Base-by-base conservation (phyloP, 2,797 vertebrate species). In the Tangara arthus region DNA sequence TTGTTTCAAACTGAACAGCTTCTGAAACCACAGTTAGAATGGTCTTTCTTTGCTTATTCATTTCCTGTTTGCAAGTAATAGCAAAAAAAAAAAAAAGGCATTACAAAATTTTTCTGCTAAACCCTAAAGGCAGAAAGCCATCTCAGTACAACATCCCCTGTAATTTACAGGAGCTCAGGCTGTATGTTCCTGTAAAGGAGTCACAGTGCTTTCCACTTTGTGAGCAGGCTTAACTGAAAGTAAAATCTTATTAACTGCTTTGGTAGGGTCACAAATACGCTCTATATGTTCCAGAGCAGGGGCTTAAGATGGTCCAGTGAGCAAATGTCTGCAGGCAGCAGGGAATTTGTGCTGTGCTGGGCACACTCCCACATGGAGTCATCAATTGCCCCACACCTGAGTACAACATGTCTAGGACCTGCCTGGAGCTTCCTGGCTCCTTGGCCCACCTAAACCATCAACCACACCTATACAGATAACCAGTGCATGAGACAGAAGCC, bases 1-100 rank as follows among this genome's bases (percentile, higher is more conserved):
- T 97, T 97, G 96, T 97, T 96, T 92, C 85, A 89, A 87, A 63
- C 32, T 94, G 82, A 94, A 92, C 87, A 69, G 86, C 75, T 84
- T 94, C 89, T 87, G 77, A 82, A 92, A 80, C 86, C 82, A 69
- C 63, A 68, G 60, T 88, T 90, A 88, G 28, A 96, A 96, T 88
- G 61, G 75, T 34, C 79, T 88, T 26, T 82, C 63, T 93, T 81
- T 93, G 66, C 91, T 94, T 90, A 84, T 90, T 96, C 84, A 94
- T 88, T 82, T 89, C 75, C 77, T 56, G 35, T 57, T 94, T 49
- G 30, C 82, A 84, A 94, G 63, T 49, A 94, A 94, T 37, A 73
- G 66, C 32, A 66, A 70, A 57, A 52, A 19, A 30, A 44, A 37
- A 66, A 39, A 72, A 61, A 75, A 10, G 7, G 13, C 83, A 79